Conservation (phyloP, 1,140 invertebrate species). For the Dendroctonus ponderosae region DNA sequence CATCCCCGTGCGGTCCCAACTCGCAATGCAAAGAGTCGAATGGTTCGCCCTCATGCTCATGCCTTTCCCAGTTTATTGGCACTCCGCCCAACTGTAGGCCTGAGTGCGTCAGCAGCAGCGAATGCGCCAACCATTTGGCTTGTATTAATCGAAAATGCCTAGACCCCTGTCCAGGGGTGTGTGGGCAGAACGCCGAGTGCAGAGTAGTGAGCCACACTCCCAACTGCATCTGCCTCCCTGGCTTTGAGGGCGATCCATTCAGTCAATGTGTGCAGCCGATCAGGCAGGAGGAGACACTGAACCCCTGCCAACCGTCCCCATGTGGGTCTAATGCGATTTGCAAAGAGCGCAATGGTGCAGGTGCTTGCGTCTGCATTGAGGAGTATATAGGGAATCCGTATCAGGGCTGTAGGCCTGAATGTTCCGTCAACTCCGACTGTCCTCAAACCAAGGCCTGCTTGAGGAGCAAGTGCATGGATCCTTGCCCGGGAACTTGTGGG, state of each 20-base stretch:
- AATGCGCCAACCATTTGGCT: constrained; percentile 61
- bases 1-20: constrained; percentile 81
- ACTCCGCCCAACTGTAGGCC: constrained; percentile 64
- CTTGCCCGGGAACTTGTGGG: constrained; percentile 80
- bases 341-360: constrained; percentile 59
- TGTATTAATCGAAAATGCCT: constrained; percentile 68
- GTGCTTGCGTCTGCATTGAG: constrained; percentile 65
- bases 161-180: constrained; percentile 77
- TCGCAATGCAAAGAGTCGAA: constrained; percentile 76
- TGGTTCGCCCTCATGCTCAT: constrained; percentile 77
- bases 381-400: constrained; percentile 74
- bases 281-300: constrained; percentile 48
- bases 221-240: constrained; percentile 75
- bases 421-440: constrained; percentile 75
- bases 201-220: constrained; percentile 64
- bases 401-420: constrained; percentile 72
- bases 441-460: constrained; percentile 74
- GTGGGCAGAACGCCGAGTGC: constrained; percentile 76
- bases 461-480: constrained; percentile 78
- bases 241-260: constrained; percentile 77
- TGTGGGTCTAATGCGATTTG: constrained; percentile 69
- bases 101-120: constrained; percentile 64
- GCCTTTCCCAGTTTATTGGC: constrained; percentile 66
- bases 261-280: constrained; percentile 58
- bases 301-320: constrained; percentile 62